Conservation (phyloP, 2,113 vertebrate species). For the Zapus hudsonius region DNA sequence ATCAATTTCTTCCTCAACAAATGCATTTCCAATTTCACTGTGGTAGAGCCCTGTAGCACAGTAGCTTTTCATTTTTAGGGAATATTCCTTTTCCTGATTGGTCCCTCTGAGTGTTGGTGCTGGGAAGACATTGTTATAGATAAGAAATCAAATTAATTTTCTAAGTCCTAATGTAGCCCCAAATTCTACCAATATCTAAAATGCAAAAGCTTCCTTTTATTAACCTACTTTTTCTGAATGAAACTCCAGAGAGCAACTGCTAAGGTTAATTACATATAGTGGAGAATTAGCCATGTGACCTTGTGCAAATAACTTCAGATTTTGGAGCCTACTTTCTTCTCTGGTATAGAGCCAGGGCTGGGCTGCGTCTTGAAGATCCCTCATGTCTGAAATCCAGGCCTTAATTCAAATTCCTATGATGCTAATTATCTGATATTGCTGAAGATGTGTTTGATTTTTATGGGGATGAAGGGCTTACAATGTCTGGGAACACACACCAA, state of each 20-base stretch:
- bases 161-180: conserved; percentile 39
- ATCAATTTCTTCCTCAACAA: conserved; percentile 66
- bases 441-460: conserved; percentile 8
- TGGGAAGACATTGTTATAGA: conserved; percentile 58
- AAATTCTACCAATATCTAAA: conserved; percentile 64
- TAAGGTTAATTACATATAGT: conserved; percentile 69
- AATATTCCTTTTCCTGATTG: conserved; percentile 50
- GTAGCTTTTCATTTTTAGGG: conserved; percentile 51
- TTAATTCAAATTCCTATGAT: neutral
- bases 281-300: conserved; percentile 46
- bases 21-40: conserved; percentile 43
- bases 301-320: neutral
- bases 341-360: neutral
- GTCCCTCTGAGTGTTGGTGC: conserved; percentile 21
- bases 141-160: conserved; percentile 74
- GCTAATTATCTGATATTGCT: conserved; percentile 14
- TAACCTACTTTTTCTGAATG: conserved; percentile 73
- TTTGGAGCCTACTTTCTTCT: conserved; percentile 15
- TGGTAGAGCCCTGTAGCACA: conserved; percentile 28
- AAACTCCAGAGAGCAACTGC: conserved; percentile 63
- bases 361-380: neutral
- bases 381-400: conserved; percentile 37
- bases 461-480: neutral
- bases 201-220: conserved; percentile 69
- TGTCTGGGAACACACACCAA: conserved; percentile 13